Conservation (phyloP, 2,113 vertebrate genomes). For the Meles meles region DNA sequence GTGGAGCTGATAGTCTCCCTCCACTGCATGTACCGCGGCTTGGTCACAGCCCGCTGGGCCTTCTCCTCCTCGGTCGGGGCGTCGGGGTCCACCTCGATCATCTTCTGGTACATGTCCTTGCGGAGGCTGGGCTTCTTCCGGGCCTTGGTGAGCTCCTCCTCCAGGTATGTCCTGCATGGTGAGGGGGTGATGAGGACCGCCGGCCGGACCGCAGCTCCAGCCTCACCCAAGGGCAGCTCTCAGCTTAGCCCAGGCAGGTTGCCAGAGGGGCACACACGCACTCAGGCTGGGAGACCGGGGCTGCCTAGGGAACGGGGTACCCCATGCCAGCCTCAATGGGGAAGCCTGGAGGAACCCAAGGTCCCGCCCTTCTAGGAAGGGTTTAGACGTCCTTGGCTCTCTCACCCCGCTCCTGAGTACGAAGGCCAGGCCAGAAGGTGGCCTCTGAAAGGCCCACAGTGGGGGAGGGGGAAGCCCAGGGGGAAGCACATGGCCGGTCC, state of each 20-base stretch:
- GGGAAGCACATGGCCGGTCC: fast-evolving
- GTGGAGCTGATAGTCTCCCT: conserved; percentile 98
- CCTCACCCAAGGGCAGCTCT: fast-evolving
- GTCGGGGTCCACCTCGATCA: conserved; percentile 93
- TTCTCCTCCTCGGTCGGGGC: conserved; percentile 92
- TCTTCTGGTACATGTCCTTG: conserved; percentile 98
- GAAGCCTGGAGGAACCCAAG: not conserved
- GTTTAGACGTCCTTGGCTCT: not conserved
- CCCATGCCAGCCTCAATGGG: not conserved
- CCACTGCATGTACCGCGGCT: conserved; percentile 99
- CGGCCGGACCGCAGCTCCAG: not conserved
- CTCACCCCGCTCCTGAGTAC: not conserved
- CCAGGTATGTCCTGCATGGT: conserved; percentile 91
- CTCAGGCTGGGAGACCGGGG: fast-evolving
- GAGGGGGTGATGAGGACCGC: not conserved
- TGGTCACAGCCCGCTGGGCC: conserved; percentile 90
- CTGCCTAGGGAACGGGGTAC: not conserved
- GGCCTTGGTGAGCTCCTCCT: conserved; percentile 96
- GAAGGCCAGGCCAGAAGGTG: not conserved
- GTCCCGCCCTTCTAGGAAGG: not conserved
- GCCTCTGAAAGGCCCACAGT: not conserved
- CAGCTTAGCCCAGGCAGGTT: not conserved
- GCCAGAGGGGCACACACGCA: fast-evolving
- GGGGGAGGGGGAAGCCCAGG: too few species aligned
- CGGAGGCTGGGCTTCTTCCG: conserved; percentile 95